Conservation (phyloP, 2,113 vertebrate genomes). For the Sinocyclocheilus grahami region DNA sequence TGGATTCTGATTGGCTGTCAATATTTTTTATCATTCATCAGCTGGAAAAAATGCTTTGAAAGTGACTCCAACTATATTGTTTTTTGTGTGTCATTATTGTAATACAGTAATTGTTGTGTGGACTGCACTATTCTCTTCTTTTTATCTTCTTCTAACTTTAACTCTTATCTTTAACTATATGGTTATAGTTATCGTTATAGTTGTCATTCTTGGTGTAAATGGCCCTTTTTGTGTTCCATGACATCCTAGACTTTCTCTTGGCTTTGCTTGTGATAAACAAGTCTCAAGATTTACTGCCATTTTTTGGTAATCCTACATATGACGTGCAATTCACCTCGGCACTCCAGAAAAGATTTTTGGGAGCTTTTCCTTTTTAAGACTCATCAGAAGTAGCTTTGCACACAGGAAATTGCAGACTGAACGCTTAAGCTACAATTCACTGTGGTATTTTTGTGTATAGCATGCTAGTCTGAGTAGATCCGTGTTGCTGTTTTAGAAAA, state of each 20-base stretch:
- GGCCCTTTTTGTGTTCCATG: background rate
- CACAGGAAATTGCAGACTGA: conserved; percentile 62
- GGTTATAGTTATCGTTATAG: background rate
- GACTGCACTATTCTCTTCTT: background rate
- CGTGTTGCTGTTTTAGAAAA: conserved; percentile 63
- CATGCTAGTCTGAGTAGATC: conserved; percentile 55
- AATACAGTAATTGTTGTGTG: no score
- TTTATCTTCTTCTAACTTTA: background rate
- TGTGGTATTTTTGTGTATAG: conserved; percentile 25
- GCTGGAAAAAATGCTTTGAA: background rate
- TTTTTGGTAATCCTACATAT: background rate
- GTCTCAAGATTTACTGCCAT: background rate
- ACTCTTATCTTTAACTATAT: background rate
- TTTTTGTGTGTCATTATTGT: background rate
- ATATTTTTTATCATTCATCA: background rate
- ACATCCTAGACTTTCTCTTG: background rate
- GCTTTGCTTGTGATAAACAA: background rate
- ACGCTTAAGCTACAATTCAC: conserved; percentile 52
- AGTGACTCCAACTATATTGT: background rate
- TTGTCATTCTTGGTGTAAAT: background rate
- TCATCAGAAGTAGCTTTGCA: conserved; percentile 37
- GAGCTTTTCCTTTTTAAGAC: conserved; percentile 14
- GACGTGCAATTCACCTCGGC: background rate
- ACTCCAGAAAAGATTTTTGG: conserved; percentile 39
- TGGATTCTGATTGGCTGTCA: background rate